These are phyloP conservation scores for Aurelia sp. DNA, from an alignment of 30 jellyfish, hydroid and myxozoan genomes.

Conservation along the genomic window DNA sequence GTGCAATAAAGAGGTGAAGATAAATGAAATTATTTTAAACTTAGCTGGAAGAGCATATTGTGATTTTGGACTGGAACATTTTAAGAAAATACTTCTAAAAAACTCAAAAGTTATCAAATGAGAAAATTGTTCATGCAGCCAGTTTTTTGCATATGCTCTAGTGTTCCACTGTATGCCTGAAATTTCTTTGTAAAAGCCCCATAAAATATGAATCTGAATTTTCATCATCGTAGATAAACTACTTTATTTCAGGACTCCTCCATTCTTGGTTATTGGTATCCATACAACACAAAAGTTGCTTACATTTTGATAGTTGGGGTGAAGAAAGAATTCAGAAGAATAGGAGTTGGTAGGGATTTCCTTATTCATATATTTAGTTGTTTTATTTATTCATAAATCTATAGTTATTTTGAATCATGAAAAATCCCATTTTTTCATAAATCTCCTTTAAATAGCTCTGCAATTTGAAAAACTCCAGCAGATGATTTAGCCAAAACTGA, in stretches of 20 bases:
- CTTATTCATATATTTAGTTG: background rate
- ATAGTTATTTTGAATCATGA: too few relatives aligned
- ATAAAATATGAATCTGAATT: too few relatives aligned
- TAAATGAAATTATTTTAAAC: background rate
- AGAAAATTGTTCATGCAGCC: background rate
- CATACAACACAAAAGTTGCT: constrained; percentile 91
- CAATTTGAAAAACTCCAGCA: too few relatives aligned
- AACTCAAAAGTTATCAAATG: background rate
- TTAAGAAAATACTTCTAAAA: too few relatives aligned
- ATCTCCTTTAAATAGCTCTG: too few relatives aligned
- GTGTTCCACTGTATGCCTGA: too few relatives aligned
- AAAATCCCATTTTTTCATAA: too few relatives aligned
- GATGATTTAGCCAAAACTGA: too few relatives aligned
- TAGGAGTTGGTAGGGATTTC: constrained; percentile 85
- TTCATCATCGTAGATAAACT: background rate
- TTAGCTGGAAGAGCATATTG: background rate
- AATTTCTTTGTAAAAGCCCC: too few relatives aligned
- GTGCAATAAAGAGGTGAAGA: constrained; percentile 85
- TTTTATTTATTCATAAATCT: too few relatives aligned
- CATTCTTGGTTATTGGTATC: constrained; percentile 96
- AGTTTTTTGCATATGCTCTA: too few relatives aligned
- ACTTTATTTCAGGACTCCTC: constrained; percentile 74
- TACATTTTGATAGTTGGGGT: constrained; percentile 94
- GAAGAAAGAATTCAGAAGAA: constrained; percentile 86
- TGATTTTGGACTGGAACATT: too few relatives aligned